Base-by-base conservation (phyloP, 2,797 vertebrate species). In the Amniataba percoides region DNA sequence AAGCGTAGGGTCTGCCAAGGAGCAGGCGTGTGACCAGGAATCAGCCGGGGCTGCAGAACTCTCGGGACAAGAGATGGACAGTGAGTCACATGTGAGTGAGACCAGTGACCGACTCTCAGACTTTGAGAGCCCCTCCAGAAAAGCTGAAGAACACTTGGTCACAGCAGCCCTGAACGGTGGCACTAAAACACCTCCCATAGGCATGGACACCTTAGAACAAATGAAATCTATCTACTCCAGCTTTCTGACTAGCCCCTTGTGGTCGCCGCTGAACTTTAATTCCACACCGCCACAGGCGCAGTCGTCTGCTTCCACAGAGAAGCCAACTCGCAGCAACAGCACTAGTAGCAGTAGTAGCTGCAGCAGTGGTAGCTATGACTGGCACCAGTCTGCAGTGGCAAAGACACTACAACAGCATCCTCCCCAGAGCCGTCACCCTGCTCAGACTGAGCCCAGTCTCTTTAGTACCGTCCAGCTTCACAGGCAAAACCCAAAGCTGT, bases 161-260 rank as follows among this genome's bases (percentile, higher is more conserved):
- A 89, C 96, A 80, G 95, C 96, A 67, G 92, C 93, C 74, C 85
- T 94, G 57, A 93, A 92, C 58, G 82, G 90, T 53, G 85, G 63
- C 59, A 72, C 88, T 45, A 89, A 89, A 79, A 94, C 92, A 34
- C 93, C 96, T 0, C 93, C 95, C 0, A 94, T 96, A 21, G 93
- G 90, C 74, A 92, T 96, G 0, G 97, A 99, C 87, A 99, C 97
- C 74, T 95, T 99, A 89, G 97, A 99, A 85, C 98, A 99, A 95
- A 99, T 99, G 97, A 99, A 99, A 92, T 97, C 97, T 0, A 97
- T 99, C 71, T 99, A 99, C 90, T 97, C 98, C 78, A 98, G 97
- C 92, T 99, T 99, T 86, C 94, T 99, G 42, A 98, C 97, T 78
- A 97, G 96, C 88, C 97, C 98, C 36, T 96, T 98, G 89, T 99